These are phyloP conservation scores for Leptopilina boulardi DNA, from an alignment of 1,140 invertebrate species.

Conservation along the genomic window DNA sequence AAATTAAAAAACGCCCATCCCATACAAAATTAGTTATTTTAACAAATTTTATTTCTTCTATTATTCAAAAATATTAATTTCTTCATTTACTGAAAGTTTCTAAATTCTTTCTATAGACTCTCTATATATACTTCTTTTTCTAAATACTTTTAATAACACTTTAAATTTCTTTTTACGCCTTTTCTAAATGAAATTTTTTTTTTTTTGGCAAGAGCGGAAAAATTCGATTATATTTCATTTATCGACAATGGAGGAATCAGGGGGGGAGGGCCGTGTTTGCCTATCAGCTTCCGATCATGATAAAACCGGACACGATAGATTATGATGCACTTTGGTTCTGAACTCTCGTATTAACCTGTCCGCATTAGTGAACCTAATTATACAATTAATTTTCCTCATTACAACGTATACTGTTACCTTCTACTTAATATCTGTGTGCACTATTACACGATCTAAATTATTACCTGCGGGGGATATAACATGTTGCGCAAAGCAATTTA, in stretches of 20 bases:
- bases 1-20: too few relatives aligned
- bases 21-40: too few relatives aligned
- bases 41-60: too few relatives aligned
- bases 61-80: too few relatives aligned
- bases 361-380: slow-evolving; percentile 24
- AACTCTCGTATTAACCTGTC: slow-evolving; percentile 15
- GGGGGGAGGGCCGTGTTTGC: too few relatives aligned
- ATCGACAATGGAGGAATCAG: not conserved
- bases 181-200: too few relatives aligned
- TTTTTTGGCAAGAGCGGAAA: too few relatives aligned
- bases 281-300: slow-evolving; percentile 11
- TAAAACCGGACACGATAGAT: slow-evolving; percentile 3
- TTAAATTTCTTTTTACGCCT: too few relatives aligned
- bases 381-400: slow-evolving; percentile 30
- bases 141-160: too few relatives aligned
- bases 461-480: slow-evolving; percentile 11
- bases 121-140: too few relatives aligned
- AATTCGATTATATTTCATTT: slow-evolving; percentile 1
- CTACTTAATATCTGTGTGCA: slow-evolving; percentile 17
- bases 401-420: slow-evolving; percentile 17
- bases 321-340: slow-evolving; percentile 22
- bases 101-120: too few relatives aligned
- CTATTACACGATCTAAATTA: slow-evolving; percentile 23
- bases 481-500: slow-evolving; percentile 5
- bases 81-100: too few relatives aligned